Conservation (phyloP, 2,113 vertebrate genomes). For the Clarias batrachus region DNA sequence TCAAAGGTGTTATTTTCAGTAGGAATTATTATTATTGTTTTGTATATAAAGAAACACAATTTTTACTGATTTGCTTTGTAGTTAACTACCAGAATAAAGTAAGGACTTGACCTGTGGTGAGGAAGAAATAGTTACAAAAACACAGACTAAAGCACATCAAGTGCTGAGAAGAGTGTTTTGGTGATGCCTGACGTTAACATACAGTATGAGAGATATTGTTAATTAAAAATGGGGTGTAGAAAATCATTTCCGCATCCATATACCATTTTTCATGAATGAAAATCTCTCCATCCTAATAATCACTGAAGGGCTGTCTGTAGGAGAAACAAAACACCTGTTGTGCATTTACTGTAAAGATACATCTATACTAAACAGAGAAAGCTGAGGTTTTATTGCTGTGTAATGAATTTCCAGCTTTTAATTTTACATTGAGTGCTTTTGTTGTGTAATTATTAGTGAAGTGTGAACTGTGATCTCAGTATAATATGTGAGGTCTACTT, state of each 20-base stretch:
- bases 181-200: background rate
- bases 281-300: background rate
- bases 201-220: background rate
- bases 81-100: background rate
- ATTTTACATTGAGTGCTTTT: background rate
- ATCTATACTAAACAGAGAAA: background rate
- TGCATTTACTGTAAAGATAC: background rate
- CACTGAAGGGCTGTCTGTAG: background rate
- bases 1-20: background rate
- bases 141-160: background rate
- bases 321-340: background rate
- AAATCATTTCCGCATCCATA: background rate
- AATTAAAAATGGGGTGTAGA: slow-evolving; percentile 8
- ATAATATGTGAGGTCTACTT: background rate
- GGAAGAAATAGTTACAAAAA: background rate
- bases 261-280: slow-evolving; percentile 6
- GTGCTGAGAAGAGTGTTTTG: background rate
- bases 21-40: no score
- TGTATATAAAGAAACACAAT: background rate
- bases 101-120: background rate
- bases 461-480: background rate
- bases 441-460: background rate
- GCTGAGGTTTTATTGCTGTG: background rate
- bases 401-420: background rate
- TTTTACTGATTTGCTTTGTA: background rate